Percentiles rank a stretch among this genome's conserved stretches.
Evolutionary conservation across 2,113 vertebrate genomes (phyloP).

Genomic region (Mobula birostris): DNA sequence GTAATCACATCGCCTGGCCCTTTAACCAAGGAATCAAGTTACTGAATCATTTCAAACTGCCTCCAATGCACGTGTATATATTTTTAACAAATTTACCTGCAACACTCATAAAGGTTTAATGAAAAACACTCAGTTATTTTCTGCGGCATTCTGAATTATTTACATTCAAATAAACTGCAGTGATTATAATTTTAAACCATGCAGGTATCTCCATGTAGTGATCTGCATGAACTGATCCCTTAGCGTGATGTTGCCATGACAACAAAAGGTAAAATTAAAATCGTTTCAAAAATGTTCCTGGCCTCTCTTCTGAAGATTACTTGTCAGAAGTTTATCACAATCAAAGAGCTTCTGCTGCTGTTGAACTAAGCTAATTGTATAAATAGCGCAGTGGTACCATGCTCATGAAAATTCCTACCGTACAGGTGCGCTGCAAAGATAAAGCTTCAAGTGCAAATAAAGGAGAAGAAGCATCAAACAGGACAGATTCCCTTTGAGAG

Average conservation of each 20-base stretch:
- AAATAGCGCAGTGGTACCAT: background rate
- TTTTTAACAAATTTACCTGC: background rate
- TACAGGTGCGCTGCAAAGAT: background rate
- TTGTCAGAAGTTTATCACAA: background rate
- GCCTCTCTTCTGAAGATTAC: background rate
- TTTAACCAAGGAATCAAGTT: too few species aligned
- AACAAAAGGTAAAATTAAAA: slow-evolving; percentile 8
- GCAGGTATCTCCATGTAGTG: background rate
- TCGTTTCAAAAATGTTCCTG: background rate
- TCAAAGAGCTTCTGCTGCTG: background rate
- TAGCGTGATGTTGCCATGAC: background rate
- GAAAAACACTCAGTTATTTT: background rate
- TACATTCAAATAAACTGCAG: slow-evolving; percentile 7
- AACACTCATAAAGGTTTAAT: background rate
- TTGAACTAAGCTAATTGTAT: background rate
- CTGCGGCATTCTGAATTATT: background rate
- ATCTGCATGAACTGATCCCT: background rate
- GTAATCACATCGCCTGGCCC: too few species aligned
- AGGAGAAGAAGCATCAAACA: background rate
- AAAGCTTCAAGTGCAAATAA: background rate
- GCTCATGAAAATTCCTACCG: background rate
- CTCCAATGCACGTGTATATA: too few species aligned
- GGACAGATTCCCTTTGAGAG: background rate
- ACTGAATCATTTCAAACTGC: too few species aligned
- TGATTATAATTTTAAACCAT: background rate